Conservation (phyloP, 2,113 vertebrate species). For the Heloderma charlesbogerti region DNA sequence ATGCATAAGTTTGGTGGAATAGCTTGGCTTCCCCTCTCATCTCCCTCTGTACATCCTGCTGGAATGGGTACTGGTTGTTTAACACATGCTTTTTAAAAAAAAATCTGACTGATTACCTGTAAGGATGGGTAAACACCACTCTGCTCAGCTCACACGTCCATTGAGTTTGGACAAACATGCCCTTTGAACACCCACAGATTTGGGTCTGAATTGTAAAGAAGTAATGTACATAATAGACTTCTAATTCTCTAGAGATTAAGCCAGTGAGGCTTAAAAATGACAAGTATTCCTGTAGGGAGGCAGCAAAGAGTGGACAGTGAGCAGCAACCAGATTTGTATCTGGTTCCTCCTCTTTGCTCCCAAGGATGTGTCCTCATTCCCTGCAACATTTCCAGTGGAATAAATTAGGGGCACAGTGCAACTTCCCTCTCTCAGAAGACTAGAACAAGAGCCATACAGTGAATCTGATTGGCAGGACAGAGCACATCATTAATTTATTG, state of each 20-base stretch:
- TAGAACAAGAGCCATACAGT: background rate
- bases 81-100: too few species aligned
- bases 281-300: background rate
- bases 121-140: too few species aligned
- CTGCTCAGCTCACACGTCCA: too few species aligned
- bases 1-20: too few species aligned
- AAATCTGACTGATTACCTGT: too few species aligned
- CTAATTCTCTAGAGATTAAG: constrained; percentile 39
- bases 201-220: background rate
- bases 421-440: background rate
- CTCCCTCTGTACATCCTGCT: too few species aligned
- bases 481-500: too few species aligned
- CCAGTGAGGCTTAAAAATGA: constrained; percentile 15
- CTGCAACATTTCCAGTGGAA: background rate
- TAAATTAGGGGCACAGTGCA: background rate
- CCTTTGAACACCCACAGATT: too few species aligned
- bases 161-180: too few species aligned
- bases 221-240: constrained; percentile 34
- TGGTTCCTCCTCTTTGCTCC: background rate
- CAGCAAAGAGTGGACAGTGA: background rate
- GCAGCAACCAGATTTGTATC: background rate
- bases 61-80: too few species aligned
- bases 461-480: background rate
- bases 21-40: too few species aligned
- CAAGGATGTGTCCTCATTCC: background rate